A percentile compares a stretch with the other conserved stretches of the same genome.
phyloP scores from a whole-genome alignment of 2,797 vertebrate genomes.

The Falco novaeseelandiae region DNA sequence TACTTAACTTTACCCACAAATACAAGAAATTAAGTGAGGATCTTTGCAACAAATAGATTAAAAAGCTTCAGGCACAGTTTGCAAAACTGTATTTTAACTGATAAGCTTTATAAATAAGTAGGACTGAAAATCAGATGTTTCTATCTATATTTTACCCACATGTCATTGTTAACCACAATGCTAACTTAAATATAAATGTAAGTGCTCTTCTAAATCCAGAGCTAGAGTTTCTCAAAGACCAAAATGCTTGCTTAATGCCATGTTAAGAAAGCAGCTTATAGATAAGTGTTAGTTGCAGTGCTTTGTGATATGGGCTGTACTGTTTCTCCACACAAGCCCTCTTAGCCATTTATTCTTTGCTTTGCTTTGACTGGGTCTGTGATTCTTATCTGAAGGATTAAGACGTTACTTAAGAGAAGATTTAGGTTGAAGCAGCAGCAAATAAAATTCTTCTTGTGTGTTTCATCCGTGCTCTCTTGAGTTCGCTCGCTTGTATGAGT shows the following conservation, averaged over 20 bases:
- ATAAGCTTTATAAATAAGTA: background rate
- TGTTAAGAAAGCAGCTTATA: background rate
- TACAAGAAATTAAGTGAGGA: background rate
- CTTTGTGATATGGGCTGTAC: background rate
- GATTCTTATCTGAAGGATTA: background rate
- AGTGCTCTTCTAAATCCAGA: background rate
- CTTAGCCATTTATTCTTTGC: background rate
- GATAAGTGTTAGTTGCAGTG: background rate
- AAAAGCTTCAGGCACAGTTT: background rate
- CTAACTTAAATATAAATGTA: background rate
- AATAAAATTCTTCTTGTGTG: background rate
- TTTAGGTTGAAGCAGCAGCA: background rate
- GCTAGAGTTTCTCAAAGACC: background rate
- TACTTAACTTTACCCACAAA: background rate
- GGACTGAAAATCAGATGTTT: background rate
- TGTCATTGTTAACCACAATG: background rate
- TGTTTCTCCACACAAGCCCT: background rate
- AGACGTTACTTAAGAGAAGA: background rate
- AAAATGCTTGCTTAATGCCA: background rate
- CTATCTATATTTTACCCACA: accelerated
- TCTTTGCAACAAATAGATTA: background rate
- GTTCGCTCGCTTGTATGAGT: background rate
- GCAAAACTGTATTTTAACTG: background rate
- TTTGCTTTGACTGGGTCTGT: background rate
- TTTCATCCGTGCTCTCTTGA: background rate